phyloP scores from a whole-genome alignment of 1,140 invertebrate species.

The Neodiprion pinetum region DNA sequence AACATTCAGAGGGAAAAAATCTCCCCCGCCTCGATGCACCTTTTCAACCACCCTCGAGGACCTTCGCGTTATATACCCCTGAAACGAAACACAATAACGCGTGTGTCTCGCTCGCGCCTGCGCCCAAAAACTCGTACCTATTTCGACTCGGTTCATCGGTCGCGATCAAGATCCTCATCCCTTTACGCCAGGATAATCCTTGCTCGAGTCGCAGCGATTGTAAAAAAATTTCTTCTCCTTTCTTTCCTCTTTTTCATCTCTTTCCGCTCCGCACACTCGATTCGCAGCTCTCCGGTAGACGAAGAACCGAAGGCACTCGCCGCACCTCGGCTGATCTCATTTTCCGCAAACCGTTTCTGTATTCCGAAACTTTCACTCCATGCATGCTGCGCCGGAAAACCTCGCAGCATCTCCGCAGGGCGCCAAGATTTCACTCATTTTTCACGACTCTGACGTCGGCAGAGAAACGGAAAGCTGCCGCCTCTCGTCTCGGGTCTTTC shows the following conservation, averaged over 20 bases:
- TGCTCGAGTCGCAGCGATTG: too few relatives aligned
- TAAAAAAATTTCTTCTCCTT: too few relatives aligned
- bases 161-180: neutral
- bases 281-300: too few relatives aligned
- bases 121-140: neutral
- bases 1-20: neutral
- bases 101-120: neutral
- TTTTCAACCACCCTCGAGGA: neutral
- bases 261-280: too few relatives aligned
- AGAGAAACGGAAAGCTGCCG: neutral
- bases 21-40: neutral
- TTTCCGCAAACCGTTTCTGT: neutral
- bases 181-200: neutral
- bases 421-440: neutral
- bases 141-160: neutral
- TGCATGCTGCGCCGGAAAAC: neutral
- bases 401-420: too few relatives aligned
- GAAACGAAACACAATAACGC: neutral
- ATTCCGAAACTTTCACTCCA: neutral
- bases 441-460: neutral
- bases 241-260: too few relatives aligned
- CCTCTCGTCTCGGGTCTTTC: neutral
- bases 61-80: neutral
- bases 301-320: too few relatives aligned
- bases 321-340: too few relatives aligned